Percentiles rank a stretch among this genome's conserved stretches.
Evolutionary conservation across 2,797 vertebrate genomes (phyloP).

Genomic region (Propithecus deckenii): DNA sequence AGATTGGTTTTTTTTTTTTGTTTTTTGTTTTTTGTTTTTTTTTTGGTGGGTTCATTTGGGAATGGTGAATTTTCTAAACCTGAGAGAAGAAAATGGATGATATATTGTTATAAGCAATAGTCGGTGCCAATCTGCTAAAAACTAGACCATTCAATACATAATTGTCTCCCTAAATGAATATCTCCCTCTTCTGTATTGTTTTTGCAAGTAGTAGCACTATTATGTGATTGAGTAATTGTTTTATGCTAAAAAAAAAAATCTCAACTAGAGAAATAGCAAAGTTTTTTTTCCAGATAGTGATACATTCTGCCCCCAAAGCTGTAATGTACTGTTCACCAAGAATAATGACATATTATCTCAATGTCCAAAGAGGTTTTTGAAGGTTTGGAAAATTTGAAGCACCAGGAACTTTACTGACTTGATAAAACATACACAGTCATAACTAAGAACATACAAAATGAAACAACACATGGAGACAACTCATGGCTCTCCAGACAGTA

Average conservation of each 20-base stretch:
- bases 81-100: not conserved
- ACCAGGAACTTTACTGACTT: not conserved
- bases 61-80: not conserved
- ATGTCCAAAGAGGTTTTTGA: conserved; percentile 1
- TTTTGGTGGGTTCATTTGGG: not conserved
- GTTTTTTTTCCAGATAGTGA: not conserved
- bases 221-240: not conserved
- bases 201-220: not conserved
- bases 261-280: not conserved
- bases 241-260: not conserved
- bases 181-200: not conserved
- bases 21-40: too few relatives aligned
- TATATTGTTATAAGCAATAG: not conserved
- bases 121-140: not conserved
- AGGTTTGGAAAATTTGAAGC: not conserved
- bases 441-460: not conserved
- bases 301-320: not conserved
- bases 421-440: not conserved
- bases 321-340: not conserved
- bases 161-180: not conserved
- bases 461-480: not conserved
- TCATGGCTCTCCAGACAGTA: not conserved
- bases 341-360: not conserved
- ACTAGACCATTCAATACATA: not conserved
- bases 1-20: not conserved